Base-by-base conservation (phyloP, 2,888 invertebrate genomes). In the Sarcophaga variegata region DNA sequence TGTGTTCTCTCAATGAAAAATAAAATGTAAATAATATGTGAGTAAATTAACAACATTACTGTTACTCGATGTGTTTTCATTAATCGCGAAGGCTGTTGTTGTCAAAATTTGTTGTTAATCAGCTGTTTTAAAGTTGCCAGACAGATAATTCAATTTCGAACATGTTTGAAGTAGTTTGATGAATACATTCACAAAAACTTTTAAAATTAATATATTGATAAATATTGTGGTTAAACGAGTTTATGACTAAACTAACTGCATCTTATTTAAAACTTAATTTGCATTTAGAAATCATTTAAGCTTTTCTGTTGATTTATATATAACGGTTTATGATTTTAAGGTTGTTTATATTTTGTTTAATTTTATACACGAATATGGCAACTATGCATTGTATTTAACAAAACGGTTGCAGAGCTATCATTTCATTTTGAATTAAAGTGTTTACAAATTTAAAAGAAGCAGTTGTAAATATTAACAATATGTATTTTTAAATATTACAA, bases 11-110 rank as follows among this genome's bases (percentile, higher is more conserved):
- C 27, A 64, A 47, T 66, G 45, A 49, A 60, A 75, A 84, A 62
- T 59, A 69, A 64, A 47, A 64, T 75, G 60, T 64, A 84, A 84
- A 75, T 80, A 80, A 67, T 6, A 22, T 14, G 25, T 54, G 63
- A 83, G 22, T 80, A 25, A 74, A 69, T 64, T 69, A 59, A 70
- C 2, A 64, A 5, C 64, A 64, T 63, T 66, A 17, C 17, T 71
- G 4, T 69, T 49, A n/a, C 25, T 71, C 70, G 1, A 6, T 3
- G n/a, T 69, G 12, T 69, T 69, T 47, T 27, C 62, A 74, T 74
- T 67, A 47, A 60, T 60, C 66, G 37, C 3, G 37, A 67, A 74
- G 72, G 80, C 72, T 47, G 14, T 59, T 5, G 12, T n/a, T 81
- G 74, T 74, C 49, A 72, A 78, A 37, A 45, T 5, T 12, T n/a